These are phyloP conservation scores for Myiothlypis coronata DNA, from an alignment of 2,797 vertebrate genomes.

Conservation along the genomic window DNA sequence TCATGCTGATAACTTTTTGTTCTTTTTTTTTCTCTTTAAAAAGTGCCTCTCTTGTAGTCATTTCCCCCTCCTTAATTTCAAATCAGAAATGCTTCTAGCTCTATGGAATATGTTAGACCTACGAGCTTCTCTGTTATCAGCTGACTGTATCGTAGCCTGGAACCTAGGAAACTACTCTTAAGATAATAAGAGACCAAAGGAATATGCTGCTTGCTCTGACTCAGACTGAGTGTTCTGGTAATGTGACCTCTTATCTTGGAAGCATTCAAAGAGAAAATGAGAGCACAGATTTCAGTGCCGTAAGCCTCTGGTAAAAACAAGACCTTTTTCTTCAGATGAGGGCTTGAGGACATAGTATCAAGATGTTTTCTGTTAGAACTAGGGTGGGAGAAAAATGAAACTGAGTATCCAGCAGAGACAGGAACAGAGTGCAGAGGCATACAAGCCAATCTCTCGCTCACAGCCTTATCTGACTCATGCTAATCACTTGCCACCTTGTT, in stretches of 20 bases:
- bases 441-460: background rate
- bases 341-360: background rate
- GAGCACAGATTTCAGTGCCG: background rate
- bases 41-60: background rate
- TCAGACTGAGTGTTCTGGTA: background rate
- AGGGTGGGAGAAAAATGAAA: background rate
- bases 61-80: background rate
- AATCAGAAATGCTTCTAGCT: background rate
- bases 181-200: background rate
- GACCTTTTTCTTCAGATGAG: background rate
- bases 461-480: background rate
- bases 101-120: background rate
- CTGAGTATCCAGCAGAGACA: background rate
- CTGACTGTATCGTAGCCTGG: background rate
- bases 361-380: background rate
- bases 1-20: background rate
- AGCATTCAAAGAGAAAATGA: background rate
- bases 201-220: background rate
- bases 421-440: background rate
- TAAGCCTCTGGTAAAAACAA: background rate
- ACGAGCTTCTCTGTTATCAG: background rate
- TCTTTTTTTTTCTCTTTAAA: background rate
- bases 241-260: background rate
- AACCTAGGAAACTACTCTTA: background rate
- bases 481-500: background rate